Evolutionary conservation across 1,140 invertebrate species (phyloP).

Genomic region (Antheraea mylitta): DNA sequence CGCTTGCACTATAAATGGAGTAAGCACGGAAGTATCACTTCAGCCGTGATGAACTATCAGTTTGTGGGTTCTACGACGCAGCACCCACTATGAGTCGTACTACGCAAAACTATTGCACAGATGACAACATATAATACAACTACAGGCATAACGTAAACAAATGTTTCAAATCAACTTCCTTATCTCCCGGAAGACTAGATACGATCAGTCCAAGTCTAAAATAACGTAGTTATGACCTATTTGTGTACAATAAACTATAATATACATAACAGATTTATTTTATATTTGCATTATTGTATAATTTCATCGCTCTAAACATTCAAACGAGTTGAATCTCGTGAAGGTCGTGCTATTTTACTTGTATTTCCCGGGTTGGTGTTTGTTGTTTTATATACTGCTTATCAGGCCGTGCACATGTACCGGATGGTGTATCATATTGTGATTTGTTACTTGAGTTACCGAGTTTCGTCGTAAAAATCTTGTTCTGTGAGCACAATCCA

Average conservation of each 20-base stretch:
- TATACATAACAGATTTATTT: conserved; percentile 3
- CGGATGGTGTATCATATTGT: background rate
- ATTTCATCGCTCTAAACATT: background rate
- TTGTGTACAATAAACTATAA: background rate
- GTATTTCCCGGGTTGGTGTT: background rate
- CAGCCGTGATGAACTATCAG: conserved; percentile 29
- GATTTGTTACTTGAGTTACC: background rate
- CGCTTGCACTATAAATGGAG: conserved; percentile 63
- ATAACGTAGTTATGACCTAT: background rate
- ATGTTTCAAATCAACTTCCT: conserved; percentile 41
- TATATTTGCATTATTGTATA: conserved; percentile 8
- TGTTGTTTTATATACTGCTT: background rate
- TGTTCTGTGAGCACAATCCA: conserved; percentile 7
- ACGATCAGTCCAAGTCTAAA: conserved; percentile 19
- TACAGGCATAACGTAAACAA: conserved; percentile 34
- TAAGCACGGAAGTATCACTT: conserved; percentile 45
- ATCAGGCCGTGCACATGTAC: background rate
- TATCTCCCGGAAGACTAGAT: conserved; percentile 46
- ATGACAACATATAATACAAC: conserved; percentile 11
- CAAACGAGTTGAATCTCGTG: conserved; percentile 1
- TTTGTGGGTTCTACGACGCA: conserved; percentile 15
- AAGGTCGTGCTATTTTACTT: conserved; percentile 1
- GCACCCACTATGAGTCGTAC: conserved; percentile 25
- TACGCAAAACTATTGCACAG: conserved; percentile 26
- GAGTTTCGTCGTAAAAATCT: background rate